Evolutionary conservation across 2,113 vertebrate genomes (phyloP), one percentile per base, ranked within the genome.

Genomic region (Peromyscus leucopus): DNA sequence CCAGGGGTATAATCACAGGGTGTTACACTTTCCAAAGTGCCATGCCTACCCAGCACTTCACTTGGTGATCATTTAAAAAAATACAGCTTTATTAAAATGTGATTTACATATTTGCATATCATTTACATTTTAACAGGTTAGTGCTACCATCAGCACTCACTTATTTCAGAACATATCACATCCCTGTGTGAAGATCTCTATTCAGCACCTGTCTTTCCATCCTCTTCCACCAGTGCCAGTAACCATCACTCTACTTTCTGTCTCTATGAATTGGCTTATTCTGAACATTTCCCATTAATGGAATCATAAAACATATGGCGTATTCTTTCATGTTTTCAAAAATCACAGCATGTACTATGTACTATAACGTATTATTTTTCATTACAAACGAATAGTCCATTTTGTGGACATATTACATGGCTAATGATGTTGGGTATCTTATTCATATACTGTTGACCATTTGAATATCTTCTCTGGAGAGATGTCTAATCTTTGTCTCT

Each of bases 1-100:
- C 59, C 57, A 83, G 82, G 33, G 46, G 85, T 91, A 36, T 96
- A 97, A 98, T 97, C 96, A 96, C 48, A 95, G 94, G 89, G 86
- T 79, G 78, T 97, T 80, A 87, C 92, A 85, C 33, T 57, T 83
- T 93, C 33, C 26, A 4, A 94, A 87, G 63, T 88, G 39, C 83
- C 83, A 36, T 93, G 93, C 78, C 87, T 96, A 87, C 78, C 89
- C 97, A 96, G 93, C 83, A 96, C 13, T 93, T 75, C 6, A 46
- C 46, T 87, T 89, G 85, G 48, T 94, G 75, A 95, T 89, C 26
- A 48, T 92, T 86, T 2, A 31, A 51, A 90, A 92, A 76, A 65
- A 5, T 46, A 61, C 17, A 92, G 46, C 85, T 92, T 74, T 95
- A 94, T 75, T 96, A 89, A 90, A 72, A 89, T 85, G 71, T 36